Evolutionary conservation across 2,797 vertebrate species (phyloP).

Genomic region (Rhynchonycteris naso): DNA sequence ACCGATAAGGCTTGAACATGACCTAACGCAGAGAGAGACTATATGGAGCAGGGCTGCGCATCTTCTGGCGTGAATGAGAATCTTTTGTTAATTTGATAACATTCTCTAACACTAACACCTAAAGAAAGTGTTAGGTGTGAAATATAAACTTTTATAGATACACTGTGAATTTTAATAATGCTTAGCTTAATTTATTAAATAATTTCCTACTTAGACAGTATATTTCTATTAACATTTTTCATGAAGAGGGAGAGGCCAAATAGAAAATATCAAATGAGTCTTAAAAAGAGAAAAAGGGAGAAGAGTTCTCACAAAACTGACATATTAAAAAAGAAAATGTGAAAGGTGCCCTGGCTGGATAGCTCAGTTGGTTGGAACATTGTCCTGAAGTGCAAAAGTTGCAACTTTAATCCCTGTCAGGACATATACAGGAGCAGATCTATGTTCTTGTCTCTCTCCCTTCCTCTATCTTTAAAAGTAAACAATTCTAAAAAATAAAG

Average conservation of each 20-base stretch:
- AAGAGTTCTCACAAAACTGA: not conserved
- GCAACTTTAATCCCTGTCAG: too few relatives aligned
- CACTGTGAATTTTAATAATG: slow-evolving; percentile 60
- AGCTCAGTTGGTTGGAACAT: too few relatives aligned
- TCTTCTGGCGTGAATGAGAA: slow-evolving; percentile 19
- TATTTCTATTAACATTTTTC: slow-evolving; percentile 60
- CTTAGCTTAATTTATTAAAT: slow-evolving; percentile 62
- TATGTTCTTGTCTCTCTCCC: too few relatives aligned
- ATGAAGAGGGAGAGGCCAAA: not conserved
- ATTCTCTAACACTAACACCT: slow-evolving; percentile 44
- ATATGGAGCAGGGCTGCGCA: not conserved
- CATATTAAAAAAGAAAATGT: not conserved
- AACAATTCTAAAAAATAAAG: not conserved
- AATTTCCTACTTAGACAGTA: slow-evolving; percentile 19
- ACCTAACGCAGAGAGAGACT: not conserved
- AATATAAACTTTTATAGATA: slow-evolving; percentile 63
- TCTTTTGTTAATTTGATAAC: slow-evolving; percentile 68
- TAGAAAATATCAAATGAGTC: not conserved
- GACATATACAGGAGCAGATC: too few relatives aligned
- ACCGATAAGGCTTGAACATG: not conserved
- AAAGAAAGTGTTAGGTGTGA: slow-evolving; percentile 61
- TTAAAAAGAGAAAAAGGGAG: not conserved
- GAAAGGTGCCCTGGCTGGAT: not conserved
- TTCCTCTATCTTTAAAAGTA: too few relatives aligned
- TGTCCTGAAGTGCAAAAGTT: too few relatives aligned